These are phyloP conservation scores for Smittia sp. DNA, from an alignment of 2,888 invertebrate genomes.

Conservation along the genomic window DNA sequence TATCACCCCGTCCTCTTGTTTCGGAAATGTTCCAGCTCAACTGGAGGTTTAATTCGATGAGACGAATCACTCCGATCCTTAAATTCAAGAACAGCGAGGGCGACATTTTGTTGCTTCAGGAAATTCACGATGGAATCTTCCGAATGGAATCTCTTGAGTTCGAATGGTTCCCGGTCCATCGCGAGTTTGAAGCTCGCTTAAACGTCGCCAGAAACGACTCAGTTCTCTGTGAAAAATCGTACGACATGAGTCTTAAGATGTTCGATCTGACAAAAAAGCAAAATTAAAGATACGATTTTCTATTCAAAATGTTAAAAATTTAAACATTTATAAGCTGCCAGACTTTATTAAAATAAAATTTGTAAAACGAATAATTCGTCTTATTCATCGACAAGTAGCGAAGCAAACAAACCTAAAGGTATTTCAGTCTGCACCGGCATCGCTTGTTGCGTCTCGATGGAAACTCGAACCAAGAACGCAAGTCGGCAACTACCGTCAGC, in stretches of 20 bases:
- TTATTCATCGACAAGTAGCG: too few relatives aligned
- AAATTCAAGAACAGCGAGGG: background rate
- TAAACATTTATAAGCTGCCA: too few relatives aligned
- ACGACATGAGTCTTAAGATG: too few relatives aligned
- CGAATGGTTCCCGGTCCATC: background rate
- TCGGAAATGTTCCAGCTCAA: background rate
- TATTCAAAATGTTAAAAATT: too few relatives aligned
- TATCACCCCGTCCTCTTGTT: background rate
- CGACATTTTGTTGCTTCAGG: background rate
- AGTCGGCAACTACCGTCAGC: background rate
- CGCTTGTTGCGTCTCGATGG: too few relatives aligned
- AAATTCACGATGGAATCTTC: conserved; percentile 10
- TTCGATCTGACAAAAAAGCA: too few relatives aligned
- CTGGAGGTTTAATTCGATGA: background rate
- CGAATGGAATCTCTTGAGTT: background rate
- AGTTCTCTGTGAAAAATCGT: background rate
- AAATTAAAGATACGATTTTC: too few relatives aligned
- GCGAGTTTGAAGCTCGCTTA: background rate
- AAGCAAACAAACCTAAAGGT: too few relatives aligned
- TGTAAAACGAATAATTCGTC: too few relatives aligned
- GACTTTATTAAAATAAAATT: too few relatives aligned
- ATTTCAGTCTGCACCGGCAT: too few relatives aligned
- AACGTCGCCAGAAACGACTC: background rate
- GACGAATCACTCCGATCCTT: background rate
- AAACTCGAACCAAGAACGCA: background rate